These are phyloP conservation scores for Philaenus spumarius DNA, from an alignment of 1,140 invertebrate genomes.

Conservation along the genomic window DNA sequence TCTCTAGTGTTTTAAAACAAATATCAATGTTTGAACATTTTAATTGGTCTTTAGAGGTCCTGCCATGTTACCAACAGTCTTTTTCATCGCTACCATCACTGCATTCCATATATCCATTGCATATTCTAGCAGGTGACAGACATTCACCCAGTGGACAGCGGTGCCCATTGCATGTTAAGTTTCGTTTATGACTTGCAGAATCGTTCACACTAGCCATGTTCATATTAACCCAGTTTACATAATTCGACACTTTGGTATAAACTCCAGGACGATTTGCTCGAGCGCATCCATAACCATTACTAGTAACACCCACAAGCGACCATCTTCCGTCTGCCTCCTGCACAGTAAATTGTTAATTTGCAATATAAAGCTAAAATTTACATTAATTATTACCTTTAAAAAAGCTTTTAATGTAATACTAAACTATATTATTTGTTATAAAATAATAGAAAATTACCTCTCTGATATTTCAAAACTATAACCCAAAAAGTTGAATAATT, in stretches of 20 bases:
- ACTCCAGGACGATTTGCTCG: slow-evolving; percentile 75
- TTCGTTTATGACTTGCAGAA: slow-evolving; percentile 21
- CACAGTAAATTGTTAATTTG: slow-evolving; percentile 7
- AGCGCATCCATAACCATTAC: slow-evolving; percentile 83
- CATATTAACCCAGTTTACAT: slow-evolving; percentile 62
- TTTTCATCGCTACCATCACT: slow-evolving; percentile 64
- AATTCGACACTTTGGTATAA: slow-evolving; percentile 78
- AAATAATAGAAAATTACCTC: too few relatives aligned
- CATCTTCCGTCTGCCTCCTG: slow-evolving; percentile 49
- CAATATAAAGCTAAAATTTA: too few relatives aligned
- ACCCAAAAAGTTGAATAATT: too few relatives aligned
- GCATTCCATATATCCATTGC: slow-evolving; percentile 70
- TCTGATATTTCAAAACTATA: too few relatives aligned
- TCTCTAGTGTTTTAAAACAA: background rate
- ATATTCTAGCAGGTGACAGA: slow-evolving; percentile 57
- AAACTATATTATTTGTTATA: too few relatives aligned
- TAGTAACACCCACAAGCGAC: slow-evolving; percentile 66
- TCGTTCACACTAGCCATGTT: background rate
- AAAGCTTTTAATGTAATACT: too few relatives aligned
- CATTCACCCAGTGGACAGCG: slow-evolving; percentile 70
- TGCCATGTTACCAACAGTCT: slow-evolving; percentile 34
- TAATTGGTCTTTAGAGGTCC: background rate
- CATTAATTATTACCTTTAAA: too few relatives aligned
- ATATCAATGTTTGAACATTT: background rate
- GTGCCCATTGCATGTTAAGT: slow-evolving; percentile 51